Conservation (phyloP, 2,888 invertebrate species). For the Hydraecia micacea region DNA sequence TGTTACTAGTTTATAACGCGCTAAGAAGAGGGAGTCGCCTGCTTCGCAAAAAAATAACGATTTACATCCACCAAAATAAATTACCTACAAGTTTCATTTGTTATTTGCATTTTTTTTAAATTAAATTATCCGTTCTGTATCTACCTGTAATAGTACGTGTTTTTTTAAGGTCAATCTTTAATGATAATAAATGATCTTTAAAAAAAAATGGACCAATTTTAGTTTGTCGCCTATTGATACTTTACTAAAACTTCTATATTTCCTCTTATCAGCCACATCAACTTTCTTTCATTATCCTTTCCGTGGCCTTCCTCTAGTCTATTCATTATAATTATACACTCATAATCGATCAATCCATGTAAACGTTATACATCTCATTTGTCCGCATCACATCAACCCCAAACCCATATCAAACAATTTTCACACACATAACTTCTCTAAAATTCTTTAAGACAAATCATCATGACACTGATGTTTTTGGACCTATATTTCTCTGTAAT, state of each 20-base stretch:
- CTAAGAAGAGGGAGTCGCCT: background rate
- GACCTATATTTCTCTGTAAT: background rate
- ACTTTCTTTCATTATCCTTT: background rate
- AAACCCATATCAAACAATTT: background rate
- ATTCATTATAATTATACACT: background rate
- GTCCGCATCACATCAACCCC: background rate
- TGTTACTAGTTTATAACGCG: conserved; percentile 33
- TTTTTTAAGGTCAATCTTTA: background rate
- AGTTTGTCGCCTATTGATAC: too few species aligned
- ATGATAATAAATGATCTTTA: background rate
- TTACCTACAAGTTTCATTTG: conserved; percentile 5
- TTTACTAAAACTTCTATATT: background rate
- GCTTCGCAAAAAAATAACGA: conserved; percentile 7
- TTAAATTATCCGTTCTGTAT: background rate
- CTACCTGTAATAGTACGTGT: conserved; percentile 11
- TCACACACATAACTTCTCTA: background rate
- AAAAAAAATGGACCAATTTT: conserved; percentile 14
- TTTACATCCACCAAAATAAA: conserved; percentile 13
- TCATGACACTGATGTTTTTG: background rate
- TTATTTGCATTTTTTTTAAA: background rate
- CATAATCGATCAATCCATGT: background rate
- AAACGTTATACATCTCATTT: background rate
- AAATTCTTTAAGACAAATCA: background rate
- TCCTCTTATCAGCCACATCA: background rate
- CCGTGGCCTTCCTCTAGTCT: background rate